These are phyloP conservation scores for Thomomys bottae DNA, from an alignment of 2,113 vertebrate genomes.

Conservation along the genomic window DNA sequence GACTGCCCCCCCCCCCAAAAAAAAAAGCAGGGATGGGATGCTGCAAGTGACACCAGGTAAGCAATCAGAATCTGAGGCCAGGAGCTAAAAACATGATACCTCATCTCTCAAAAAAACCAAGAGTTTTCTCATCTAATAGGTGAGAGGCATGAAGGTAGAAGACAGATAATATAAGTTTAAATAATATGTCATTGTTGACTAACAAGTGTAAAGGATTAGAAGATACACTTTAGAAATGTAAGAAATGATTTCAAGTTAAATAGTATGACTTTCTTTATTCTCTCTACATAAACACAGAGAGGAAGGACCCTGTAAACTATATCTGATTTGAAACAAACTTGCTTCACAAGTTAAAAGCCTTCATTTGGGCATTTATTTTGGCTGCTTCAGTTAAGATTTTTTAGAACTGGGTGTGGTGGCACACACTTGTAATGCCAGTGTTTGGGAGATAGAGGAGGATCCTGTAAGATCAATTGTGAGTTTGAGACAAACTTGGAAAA, in stretches of 20 bases:
- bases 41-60: too few relatives aligned
- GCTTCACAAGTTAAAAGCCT: not conserved
- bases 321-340: conserved; percentile 33
- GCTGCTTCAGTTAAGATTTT: not conserved
- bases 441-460: not conserved
- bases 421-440: too few relatives aligned
- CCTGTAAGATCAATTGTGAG: not conserved
- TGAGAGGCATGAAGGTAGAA: not conserved
- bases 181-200: not conserved
- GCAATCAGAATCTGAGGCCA: too few relatives aligned
- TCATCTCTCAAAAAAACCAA: too few relatives aligned
- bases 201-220: not conserved
- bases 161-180: not conserved
- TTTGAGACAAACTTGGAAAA: not conserved
- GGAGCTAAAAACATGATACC: too few relatives aligned
- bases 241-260: conserved; percentile 21
- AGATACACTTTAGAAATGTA: not conserved
- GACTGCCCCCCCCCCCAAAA: too few relatives aligned
- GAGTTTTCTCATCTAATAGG: too few relatives aligned
- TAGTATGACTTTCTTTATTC: conserved; percentile 25
- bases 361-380: not conserved
- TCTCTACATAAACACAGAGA: not conserved
- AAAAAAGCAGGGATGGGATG: too few relatives aligned
- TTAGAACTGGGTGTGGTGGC: not conserved
- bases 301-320: conserved; percentile 3